A percentile compares a stretch with the other conserved stretches of the same genome.
phyloP scores from a whole-genome alignment of 2,888 invertebrate genomes.

The Psylliodes chrysocephalus region DNA sequence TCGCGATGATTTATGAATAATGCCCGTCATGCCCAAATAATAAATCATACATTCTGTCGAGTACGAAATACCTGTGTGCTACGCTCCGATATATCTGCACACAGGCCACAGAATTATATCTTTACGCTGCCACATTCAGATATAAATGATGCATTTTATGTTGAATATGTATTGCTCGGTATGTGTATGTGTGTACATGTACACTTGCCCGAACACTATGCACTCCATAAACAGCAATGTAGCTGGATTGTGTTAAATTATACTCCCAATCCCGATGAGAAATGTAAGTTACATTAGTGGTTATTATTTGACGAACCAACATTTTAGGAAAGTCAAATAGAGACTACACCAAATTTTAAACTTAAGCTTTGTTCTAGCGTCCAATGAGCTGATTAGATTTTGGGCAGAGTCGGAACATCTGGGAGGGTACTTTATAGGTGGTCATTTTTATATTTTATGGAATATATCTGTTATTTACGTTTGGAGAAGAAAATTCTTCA shows the following conservation, averaged over 20 bases:
- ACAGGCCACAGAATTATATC: constrained; percentile 34
- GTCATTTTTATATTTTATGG: too few species aligned
- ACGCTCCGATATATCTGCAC: constrained; percentile 27
- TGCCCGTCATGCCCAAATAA: constrained; percentile 37
- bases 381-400: too few species aligned
- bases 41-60: constrained; percentile 42
- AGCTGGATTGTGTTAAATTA: constrained; percentile 12
- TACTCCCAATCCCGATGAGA: background rate
- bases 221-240: constrained; percentile 18
- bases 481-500: too few species aligned
- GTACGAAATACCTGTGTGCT: constrained; percentile 39
- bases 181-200: constrained; percentile 15
- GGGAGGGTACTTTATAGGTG: too few species aligned
- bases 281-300: background rate
- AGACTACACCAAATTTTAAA: too few species aligned
- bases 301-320: background rate
- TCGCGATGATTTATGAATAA: constrained; percentile 40
- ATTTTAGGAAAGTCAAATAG: background rate
- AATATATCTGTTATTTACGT: too few species aligned
- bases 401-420: too few species aligned
- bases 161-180: constrained; percentile 29
- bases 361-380: too few species aligned
- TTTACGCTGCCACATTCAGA: constrained; percentile 32
- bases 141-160: constrained; percentile 41
- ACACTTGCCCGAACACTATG: constrained; percentile 11